phyloP scores from a whole-genome alignment of 2,113 vertebrate species.

The Bufo gargarizans region DNA sequence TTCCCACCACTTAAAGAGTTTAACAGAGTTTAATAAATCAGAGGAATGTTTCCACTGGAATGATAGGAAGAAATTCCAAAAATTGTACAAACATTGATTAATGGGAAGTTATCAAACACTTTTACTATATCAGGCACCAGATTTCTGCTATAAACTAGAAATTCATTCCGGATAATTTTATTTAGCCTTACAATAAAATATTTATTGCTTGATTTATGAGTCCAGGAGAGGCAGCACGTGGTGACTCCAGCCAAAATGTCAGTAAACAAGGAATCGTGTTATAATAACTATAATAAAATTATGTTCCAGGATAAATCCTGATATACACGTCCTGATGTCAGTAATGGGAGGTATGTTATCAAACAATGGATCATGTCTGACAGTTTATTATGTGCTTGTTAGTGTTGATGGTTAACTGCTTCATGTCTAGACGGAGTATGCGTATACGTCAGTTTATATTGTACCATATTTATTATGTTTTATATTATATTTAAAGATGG shows the following conservation, averaged over 20 bases:
- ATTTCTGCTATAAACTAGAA: not conserved
- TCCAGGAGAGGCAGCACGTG: not conserved
- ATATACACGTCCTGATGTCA: not conserved
- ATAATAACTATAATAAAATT: slow-evolving; percentile 17
- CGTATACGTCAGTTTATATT: not conserved
- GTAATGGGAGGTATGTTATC: not conserved
- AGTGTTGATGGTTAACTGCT: not conserved
- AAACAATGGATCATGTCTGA: not conserved
- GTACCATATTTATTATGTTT: not conserved
- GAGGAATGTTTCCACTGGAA: not conserved
- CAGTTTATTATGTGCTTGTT: not conserved
- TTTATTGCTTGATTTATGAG: not conserved
- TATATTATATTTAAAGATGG: too few species aligned
- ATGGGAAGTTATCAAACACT: not conserved
- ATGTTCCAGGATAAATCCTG: not conserved
- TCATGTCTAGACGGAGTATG: not conserved
- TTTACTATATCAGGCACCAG: not conserved
- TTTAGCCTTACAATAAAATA: not conserved
- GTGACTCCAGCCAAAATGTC: not conserved
- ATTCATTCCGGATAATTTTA: not conserved
- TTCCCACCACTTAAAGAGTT: not conserved
- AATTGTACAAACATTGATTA: not conserved
- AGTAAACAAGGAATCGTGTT: not conserved
- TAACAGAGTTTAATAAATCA: not conserved
- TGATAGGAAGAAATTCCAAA: not conserved